Base-by-base conservation (phyloP, 2,113 vertebrate genomes). In the Tachysurus fulvidraco region DNA sequence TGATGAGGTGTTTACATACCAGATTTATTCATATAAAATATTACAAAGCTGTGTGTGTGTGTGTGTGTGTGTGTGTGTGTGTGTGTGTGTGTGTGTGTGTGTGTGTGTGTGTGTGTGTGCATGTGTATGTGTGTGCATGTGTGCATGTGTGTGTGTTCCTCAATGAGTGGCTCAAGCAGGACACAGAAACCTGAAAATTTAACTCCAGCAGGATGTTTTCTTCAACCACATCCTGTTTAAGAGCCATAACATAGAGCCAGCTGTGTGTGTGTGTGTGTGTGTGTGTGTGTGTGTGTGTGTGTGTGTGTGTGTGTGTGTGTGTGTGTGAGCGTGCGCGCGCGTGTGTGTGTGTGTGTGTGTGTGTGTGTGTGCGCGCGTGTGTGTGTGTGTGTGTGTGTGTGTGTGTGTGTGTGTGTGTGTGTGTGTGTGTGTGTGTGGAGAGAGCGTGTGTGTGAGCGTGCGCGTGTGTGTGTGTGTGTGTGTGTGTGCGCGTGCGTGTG, bases 151-250 rank as follows among this genome's bases (percentile, higher is more conserved):
- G 69, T 73, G 71, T 7, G 7, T 30, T 16, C n/a, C 25, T n/a
- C n/a, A 11, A 65, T 4, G 62, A 65, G 62, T 12, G 4, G 14
- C 54, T 80, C 30, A 0, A 80, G 78, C 54, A 80, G 54, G 55
- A 81, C 30, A 55, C 55, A 28, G 46, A 25, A 57, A 54, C 11
- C 1, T 57, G 69, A 73, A 73, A 19, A 11, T 74, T 74, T 46
- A 76, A 73, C 67, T 50, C 41, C 73, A 76, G n/a, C 78, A 81
- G 78, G 78, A 81, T 81, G 78, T 81, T 83, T 83, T 83, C 62
- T 46, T 82, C 44, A 52, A 36, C 60, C 23, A 50, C 25, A 46
- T 83, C 81, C 81, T 65, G 80, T 46, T 44, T n/a, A 83, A 64
- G 62, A 64, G 44, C 25, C 41, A 76, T 50, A 76, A 50, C 81